phyloP scores from a whole-genome alignment of 2,888 invertebrate genomes.

The Xestia xanthographa region DNA sequence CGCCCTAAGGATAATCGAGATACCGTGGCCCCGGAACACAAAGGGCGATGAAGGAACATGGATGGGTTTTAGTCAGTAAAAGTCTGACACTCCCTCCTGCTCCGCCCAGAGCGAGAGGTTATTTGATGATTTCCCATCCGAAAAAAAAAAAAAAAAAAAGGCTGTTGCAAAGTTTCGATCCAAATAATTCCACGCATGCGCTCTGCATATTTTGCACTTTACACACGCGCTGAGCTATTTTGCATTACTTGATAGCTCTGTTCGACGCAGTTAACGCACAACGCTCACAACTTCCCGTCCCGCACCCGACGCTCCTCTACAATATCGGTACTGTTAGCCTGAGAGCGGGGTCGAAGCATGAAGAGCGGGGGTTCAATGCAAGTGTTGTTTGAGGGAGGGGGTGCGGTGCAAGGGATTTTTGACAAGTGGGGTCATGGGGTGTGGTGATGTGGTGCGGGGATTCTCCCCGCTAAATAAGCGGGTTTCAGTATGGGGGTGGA shows the following conservation, averaged over 20 bases:
- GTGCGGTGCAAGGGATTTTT: not conserved
- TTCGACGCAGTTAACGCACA: not conserved
- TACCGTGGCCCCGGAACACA: no score
- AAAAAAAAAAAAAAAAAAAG: no score
- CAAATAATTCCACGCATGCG: conserved; percentile 9
- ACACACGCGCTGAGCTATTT: conserved; percentile 1
- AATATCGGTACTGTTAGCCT: not conserved
- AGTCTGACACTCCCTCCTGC: no score
- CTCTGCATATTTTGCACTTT: conserved; percentile 6
- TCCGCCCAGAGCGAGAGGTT: no score
- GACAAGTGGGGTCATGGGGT: not conserved
- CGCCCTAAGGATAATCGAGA: no score
- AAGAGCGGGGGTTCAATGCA: conserved; percentile 5
- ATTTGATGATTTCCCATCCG: no score
- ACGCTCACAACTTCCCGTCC: not conserved
- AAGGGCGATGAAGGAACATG: no score
- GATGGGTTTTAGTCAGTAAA: no score
- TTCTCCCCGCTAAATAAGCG: not conserved
- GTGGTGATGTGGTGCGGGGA: not conserved
- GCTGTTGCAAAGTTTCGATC: not conserved
- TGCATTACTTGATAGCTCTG: not conserved
- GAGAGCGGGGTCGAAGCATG: not conserved
- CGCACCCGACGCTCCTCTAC: not conserved
- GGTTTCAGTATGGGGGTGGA: not conserved
- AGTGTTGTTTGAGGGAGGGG: conserved; percentile 1